Percentiles rank a stretch among this genome's conserved stretches.
phyloP scores from a whole-genome alignment of 2,888 invertebrate genomes.

The Agrochola lota region DNA sequence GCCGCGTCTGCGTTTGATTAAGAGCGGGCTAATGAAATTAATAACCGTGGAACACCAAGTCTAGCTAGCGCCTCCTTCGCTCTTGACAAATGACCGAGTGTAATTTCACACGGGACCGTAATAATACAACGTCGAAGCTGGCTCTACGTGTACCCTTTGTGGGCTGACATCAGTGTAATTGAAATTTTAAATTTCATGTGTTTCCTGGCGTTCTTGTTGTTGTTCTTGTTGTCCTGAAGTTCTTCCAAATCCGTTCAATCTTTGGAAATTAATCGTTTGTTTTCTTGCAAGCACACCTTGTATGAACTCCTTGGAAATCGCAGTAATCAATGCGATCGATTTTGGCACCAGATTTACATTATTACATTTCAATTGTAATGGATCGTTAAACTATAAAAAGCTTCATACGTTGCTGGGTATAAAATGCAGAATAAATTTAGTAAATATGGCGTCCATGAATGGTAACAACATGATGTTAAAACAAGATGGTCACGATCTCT shows the following conservation, averaged over 20 bases:
- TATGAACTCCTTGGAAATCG: conserved; percentile 33
- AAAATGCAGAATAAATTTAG: conserved; percentile 52
- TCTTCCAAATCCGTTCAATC: conserved; percentile 10
- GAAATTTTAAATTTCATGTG: conserved; percentile 58
- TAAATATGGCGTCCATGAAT: conserved; percentile 52
- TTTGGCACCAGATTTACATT: conserved; percentile 41
- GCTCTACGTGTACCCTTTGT: conserved; percentile 65
- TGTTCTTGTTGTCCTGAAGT: no score
- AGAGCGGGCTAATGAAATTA: conserved; percentile 88
- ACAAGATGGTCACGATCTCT: conserved; percentile 61
- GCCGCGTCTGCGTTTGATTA: conserved; percentile 83
- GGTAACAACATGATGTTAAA: conserved; percentile 55
- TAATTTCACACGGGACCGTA: conserved; percentile 88
- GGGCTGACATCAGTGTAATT: conserved; percentile 64
- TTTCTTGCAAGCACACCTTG: conserved; percentile 19
- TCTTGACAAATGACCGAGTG: conserved; percentile 88
- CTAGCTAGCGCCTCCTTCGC: conserved; percentile 83
- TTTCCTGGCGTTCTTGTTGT: no score
- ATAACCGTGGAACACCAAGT: conserved; percentile 84
- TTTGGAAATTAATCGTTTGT: conserved; percentile 19
- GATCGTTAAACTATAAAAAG: conserved; percentile 48
- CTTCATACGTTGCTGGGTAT: conserved; percentile 36
- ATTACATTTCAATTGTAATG: conserved; percentile 50
- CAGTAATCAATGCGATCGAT: conserved; percentile 38
- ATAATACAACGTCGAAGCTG: conserved; percentile 76